A percentile compares a stretch with the other conserved stretches of the same genome.
Evolutionary conservation across 2,113 vertebrate genomes (phyloP).

Genomic region (Burhinus bistriatus): DNA sequence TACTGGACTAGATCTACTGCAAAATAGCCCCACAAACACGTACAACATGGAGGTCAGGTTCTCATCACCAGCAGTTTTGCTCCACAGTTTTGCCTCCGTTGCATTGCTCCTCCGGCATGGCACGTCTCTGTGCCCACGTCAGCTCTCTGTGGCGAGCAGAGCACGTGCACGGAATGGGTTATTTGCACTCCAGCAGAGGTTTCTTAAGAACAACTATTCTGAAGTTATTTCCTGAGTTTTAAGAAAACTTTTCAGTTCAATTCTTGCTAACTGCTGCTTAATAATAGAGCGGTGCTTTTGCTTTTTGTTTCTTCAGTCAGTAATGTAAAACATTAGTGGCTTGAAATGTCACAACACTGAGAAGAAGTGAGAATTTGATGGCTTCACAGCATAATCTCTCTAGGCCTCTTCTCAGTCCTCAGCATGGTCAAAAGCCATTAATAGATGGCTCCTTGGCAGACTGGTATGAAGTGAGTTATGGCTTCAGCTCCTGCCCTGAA

Average conservation of each 20-base stretch:
- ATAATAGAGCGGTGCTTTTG: neutral
- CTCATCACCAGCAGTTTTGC: neutral
- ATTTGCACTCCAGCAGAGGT: neutral
- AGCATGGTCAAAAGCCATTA: neutral
- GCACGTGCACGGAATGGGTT: too few relatives aligned
- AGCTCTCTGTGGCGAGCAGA: neutral
- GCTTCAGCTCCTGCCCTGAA: neutral
- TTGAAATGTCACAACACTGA: neutral
- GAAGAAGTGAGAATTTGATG: neutral
- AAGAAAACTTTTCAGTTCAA: neutral
- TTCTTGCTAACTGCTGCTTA: neutral
- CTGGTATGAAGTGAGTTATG: neutral
- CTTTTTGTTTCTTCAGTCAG: neutral
- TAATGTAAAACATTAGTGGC: neutral
- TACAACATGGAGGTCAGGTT: neutral
- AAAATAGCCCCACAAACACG: neutral
- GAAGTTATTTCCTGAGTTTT: neutral
- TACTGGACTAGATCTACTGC: neutral
- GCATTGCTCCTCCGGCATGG: neutral
- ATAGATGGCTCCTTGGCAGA: neutral
- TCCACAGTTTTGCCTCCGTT: neutral
- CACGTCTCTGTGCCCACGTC: neutral
- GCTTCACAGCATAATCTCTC: neutral
- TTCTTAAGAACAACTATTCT: neutral
- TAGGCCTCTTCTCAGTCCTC: neutral